These are phyloP conservation scores for Hydractinia echinata DNA, from an alignment of 30 jellyfish, hydroid and myxozoan genomes.

Conservation along the genomic window DNA sequence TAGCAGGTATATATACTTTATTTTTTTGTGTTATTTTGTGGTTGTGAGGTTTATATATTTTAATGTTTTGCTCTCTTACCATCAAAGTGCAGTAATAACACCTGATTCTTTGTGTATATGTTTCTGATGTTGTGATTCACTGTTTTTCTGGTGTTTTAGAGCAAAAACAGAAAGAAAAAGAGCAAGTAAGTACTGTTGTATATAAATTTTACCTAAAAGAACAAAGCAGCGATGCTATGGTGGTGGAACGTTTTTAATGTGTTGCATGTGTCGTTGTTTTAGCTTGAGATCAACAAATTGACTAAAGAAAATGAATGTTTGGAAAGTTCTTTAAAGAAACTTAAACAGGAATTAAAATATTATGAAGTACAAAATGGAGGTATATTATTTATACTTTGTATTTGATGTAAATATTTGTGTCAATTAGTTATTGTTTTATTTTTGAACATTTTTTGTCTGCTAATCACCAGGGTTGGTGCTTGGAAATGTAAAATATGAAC, in stretches of 20 bases:
- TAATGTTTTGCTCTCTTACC: neutral
- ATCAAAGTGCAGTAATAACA: neutral
- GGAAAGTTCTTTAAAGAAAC: conserved; percentile 16
- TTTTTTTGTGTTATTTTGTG: neutral
- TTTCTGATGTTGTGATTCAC: neutral
- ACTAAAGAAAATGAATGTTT: conserved; percentile 31
- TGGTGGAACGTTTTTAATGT: neutral
- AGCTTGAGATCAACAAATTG: conserved; percentile 12
- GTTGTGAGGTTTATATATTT: neutral
- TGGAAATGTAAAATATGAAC: too few species aligned
- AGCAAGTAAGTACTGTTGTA: neutral
- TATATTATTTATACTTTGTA: too few species aligned
- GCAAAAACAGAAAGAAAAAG: conserved; percentile 10
- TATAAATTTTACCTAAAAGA: too few species aligned
- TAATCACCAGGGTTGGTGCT: too few species aligned
- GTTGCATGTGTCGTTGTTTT: neutral
- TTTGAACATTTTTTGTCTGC: too few species aligned
- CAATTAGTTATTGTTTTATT: neutral
- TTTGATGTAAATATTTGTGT: neutral
- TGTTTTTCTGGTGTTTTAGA: neutral
- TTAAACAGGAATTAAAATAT: conserved; percentile 37
- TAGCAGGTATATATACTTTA: neutral
- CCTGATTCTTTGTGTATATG: neutral
- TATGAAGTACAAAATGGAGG: conserved; percentile 67
- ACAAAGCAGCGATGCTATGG: too few species aligned